Conservation (phyloP, 64 coral and sea anemone species). For the Pocillopora damicornis region DNA sequence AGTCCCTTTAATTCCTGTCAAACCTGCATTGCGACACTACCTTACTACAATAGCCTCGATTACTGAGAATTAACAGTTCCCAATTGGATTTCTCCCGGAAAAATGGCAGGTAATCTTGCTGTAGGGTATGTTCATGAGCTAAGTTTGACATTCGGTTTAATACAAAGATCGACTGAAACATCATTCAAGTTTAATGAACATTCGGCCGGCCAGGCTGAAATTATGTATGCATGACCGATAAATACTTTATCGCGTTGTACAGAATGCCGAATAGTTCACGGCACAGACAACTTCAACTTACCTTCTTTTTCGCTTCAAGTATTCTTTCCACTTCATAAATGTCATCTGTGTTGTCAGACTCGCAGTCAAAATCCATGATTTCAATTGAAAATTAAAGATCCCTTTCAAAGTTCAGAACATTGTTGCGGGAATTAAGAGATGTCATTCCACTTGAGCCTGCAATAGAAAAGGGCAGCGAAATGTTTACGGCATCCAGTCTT, state of each 20-base stretch:
- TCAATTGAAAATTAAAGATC: background rate
- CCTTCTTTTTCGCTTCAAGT: constrained; percentile 40
- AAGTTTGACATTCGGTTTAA: no score
- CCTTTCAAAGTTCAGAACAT: background rate
- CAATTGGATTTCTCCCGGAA: no score
- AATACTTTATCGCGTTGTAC: background rate
- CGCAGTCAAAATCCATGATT: background rate
- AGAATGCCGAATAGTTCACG: background rate
- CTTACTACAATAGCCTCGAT: no score
- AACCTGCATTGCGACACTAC: no score
- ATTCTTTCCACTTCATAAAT: constrained; percentile 52
- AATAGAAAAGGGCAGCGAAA: constrained; percentile 12
- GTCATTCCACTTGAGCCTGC: constrained; percentile 1
- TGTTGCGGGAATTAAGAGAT: background rate
- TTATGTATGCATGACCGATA: background rate
- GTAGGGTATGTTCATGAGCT: no score
- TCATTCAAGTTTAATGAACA: no score
- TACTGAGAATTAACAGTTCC: no score
- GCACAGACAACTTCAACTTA: background rate
- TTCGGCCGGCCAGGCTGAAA: background rate
- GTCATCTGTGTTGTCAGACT: background rate
- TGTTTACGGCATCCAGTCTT: constrained; percentile 15
- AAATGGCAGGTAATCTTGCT: no score
- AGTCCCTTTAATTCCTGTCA: no score
- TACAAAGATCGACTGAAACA: no score